Conservation (phyloP, 2,797 vertebrate species). For the Pygocentrus nattereri region DNA sequence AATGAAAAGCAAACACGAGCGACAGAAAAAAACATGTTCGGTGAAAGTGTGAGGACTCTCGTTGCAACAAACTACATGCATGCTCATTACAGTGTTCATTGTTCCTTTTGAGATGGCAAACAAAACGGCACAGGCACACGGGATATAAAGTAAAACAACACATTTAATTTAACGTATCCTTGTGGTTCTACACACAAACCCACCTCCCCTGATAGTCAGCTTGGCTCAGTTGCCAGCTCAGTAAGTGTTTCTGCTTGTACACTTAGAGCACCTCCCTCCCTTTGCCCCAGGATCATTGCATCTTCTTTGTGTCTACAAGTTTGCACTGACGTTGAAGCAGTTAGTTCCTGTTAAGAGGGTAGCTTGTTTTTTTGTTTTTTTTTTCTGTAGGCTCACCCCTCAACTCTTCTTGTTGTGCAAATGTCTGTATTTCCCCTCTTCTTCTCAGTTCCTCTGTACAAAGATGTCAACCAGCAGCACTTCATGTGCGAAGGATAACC, state of each 20-base stretch:
- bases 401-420: conserved; percentile 61
- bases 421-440: conserved; percentile 47
- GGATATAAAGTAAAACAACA: conserved; percentile 60
- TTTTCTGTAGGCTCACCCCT: conserved; percentile 27
- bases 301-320: conserved; percentile 43
- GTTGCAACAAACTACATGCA: conserved; percentile 27
- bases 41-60: background rate
- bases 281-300: conserved; percentile 36
- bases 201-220: conserved; percentile 48
- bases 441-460: conserved; percentile 45
- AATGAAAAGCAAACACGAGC: background rate
- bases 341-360: conserved; percentile 55
- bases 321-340: conserved; percentile 47
- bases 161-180: conserved; percentile 53
- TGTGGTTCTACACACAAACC: conserved; percentile 61
- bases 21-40: background rate
- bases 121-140: conserved; percentile 57
- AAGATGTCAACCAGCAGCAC: conserved; percentile 30
- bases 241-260: conserved; percentile 48
- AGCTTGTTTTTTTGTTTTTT: conserved; percentile 2
- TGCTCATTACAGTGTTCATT: conserved; percentile 41
- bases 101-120: conserved; percentile 63
- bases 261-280: conserved; percentile 20
- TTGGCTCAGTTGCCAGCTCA: conserved; percentile 46
- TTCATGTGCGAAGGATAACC: conserved; percentile 97